Conservation (phyloP, 2,113 vertebrate genomes). For the Tetrax tetrax region DNA sequence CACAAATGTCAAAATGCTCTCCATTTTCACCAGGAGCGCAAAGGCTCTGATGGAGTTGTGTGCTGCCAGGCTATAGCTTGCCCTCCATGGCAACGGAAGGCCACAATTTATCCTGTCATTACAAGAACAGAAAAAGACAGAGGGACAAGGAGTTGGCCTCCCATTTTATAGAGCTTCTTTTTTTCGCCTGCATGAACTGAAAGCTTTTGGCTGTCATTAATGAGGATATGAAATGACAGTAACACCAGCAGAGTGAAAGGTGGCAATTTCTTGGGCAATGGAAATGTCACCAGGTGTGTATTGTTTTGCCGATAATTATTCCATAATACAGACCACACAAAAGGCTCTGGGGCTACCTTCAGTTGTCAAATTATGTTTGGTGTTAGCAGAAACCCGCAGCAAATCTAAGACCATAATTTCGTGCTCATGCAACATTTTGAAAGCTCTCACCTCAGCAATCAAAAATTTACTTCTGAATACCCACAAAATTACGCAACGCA, state of each 20-base stretch:
- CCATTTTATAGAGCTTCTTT: not conserved
- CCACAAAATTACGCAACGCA: not conserved
- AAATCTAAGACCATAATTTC: not conserved
- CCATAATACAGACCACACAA: not conserved
- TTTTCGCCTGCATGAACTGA: not conserved
- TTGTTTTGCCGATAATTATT: not conserved
- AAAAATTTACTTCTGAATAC: not conserved
- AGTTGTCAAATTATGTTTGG: not conserved
- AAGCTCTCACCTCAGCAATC: not conserved
- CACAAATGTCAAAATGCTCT: not conserved
- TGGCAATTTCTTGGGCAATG: not conserved
- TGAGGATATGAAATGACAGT: not conserved
- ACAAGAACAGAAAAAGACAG: not conserved
- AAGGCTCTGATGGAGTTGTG: not conserved
- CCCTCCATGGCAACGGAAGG: not conserved
- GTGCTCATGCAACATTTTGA: accelerated
- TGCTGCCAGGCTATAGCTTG: not conserved
- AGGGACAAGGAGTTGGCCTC: not conserved
- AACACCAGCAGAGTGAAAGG: not conserved
- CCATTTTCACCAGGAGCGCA: not conserved
- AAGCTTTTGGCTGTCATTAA: not conserved
- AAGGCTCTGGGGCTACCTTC: not conserved
- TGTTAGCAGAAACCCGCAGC: not conserved
- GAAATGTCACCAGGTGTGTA: not conserved
- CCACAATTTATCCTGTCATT: not conserved